These are phyloP conservation scores for Drosophila asahinai DNA, from an alignment of 1,140 invertebrate species.

Conservation along the genomic window DNA sequence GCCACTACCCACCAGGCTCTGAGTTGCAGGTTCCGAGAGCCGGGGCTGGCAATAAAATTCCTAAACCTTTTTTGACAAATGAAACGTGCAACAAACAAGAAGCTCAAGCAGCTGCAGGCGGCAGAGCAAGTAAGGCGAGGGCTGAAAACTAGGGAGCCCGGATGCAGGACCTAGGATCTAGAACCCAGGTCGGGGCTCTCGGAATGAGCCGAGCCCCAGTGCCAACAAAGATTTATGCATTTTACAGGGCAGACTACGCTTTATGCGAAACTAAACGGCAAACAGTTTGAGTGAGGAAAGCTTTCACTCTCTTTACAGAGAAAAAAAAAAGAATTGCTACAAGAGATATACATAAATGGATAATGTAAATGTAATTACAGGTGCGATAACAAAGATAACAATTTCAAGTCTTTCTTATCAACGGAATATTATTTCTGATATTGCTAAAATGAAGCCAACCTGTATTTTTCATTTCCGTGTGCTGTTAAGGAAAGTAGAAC, in stretches of 20 bases:
- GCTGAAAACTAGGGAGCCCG: conserved; percentile 12
- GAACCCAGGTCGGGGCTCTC: neutral
- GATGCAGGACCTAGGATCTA: conserved; percentile 19
- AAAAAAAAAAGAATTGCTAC: conserved; percentile 4
- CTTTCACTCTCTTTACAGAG: conserved; percentile 39
- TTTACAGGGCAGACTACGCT: conserved; percentile 64
- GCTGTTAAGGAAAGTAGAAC: conserved; percentile 32
- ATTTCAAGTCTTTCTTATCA: neutral
- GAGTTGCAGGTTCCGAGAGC: conserved; percentile 9
- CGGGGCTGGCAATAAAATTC: conserved; percentile 64
- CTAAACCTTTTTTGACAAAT: conserved; percentile 74
- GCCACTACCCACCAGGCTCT: conserved; percentile 12
- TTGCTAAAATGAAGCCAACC: too few relatives aligned
- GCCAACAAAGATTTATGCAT: conserved; percentile 80
- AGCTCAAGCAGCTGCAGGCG: conserved; percentile 49
- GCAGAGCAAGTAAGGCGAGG: conserved; percentile 17
- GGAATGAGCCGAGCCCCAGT: conserved; percentile 43
- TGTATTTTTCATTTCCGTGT: neutral
- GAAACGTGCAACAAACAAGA: conserved; percentile 77
- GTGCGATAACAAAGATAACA: too few relatives aligned
- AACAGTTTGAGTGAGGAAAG: conserved; percentile 73
- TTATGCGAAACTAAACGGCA: conserved; percentile 77
- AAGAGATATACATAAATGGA: too few relatives aligned
- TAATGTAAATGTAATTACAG: too few relatives aligned
- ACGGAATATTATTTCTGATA: neutral